phyloP scores from a whole-genome alignment of 2,888 invertebrate genomes.

The Cacoxenus indagator region DNA sequence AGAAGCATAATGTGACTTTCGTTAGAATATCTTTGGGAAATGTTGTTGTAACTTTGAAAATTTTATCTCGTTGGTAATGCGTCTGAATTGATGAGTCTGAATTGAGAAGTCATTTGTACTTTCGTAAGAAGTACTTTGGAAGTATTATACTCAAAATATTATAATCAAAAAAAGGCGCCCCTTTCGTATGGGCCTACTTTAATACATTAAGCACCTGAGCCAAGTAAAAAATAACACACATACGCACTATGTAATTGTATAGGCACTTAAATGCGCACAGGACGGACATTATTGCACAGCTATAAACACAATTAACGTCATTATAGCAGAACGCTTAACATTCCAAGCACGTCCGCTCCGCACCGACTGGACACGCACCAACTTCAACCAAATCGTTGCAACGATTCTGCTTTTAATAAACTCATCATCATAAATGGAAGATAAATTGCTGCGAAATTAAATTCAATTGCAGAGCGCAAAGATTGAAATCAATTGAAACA shows the following conservation, averaged over 20 bases:
- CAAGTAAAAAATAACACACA: neutral
- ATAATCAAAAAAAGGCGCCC: too few species aligned
- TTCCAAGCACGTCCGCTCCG: neutral
- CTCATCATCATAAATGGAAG: constrained; percentile 42
- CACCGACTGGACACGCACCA: neutral
- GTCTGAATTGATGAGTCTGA: too few species aligned
- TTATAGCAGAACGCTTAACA: neutral
- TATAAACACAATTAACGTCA: constrained; percentile 1
- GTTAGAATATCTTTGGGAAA: too few species aligned
- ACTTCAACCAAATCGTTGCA: neutral
- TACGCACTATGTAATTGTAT: constrained; percentile 3
- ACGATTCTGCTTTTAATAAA: constrained; percentile 39
- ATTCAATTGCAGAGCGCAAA: constrained; percentile 51
- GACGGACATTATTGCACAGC: neutral
- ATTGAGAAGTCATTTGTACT: too few species aligned
- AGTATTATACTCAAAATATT: too few species aligned
- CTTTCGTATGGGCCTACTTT: too few species aligned
- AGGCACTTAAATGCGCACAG: neutral
- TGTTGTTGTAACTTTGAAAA: too few species aligned
- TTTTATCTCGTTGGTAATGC: too few species aligned
- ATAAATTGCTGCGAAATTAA: constrained; percentile 55
- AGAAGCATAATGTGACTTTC: too few species aligned
- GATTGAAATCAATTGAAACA: constrained; percentile 62
- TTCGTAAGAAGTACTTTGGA: too few species aligned
- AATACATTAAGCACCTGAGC: neutral